Conservation (phyloP, 2,888 invertebrate species). For the Oscheius myriophilus region DNA sequence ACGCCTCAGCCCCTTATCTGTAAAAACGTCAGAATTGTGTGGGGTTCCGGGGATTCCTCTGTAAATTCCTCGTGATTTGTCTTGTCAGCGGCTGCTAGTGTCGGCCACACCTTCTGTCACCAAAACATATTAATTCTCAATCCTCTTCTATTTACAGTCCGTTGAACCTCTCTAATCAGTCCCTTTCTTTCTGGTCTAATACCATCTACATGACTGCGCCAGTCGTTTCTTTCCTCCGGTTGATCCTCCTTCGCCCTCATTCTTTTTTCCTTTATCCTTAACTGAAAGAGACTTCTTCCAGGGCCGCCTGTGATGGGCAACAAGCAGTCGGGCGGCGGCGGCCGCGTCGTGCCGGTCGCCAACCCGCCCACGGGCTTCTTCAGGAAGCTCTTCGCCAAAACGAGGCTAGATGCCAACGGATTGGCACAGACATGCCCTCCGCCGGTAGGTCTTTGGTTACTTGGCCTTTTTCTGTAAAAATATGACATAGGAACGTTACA, state of each 20-base stretch:
- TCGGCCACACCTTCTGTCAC: too few relatives aligned
- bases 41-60: too few relatives aligned
- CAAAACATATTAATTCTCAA: too few relatives aligned
- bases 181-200: too few relatives aligned
- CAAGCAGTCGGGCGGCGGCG: slow-evolving; percentile 41
- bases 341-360: slow-evolving; percentile 33
- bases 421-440: slow-evolving; percentile 64
- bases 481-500: too few relatives aligned
- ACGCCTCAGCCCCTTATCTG: not conserved
- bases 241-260: not conserved
- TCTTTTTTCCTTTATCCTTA: not conserved
- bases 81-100: too few relatives aligned
- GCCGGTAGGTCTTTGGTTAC: slow-evolving; percentile 49
- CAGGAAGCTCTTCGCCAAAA: slow-evolving; percentile 62
- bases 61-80: too few relatives aligned
- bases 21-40: not conserved
- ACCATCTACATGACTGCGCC: too few relatives aligned
- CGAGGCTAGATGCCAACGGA: slow-evolving; percentile 62
- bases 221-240: not conserved
- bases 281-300: not conserved
- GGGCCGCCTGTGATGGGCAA: slow-evolving; percentile 22
- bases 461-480: too few relatives aligned
- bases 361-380: slow-evolving; percentile 46
- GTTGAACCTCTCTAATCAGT: too few relatives aligned
- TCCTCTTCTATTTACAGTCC: too few relatives aligned